A percentile compares a stretch with the other conserved stretches of the same genome.
These are phyloP conservation scores for Serinus canaria DNA, from an alignment of 2,113 vertebrate genomes.

Conservation along the genomic window DNA sequence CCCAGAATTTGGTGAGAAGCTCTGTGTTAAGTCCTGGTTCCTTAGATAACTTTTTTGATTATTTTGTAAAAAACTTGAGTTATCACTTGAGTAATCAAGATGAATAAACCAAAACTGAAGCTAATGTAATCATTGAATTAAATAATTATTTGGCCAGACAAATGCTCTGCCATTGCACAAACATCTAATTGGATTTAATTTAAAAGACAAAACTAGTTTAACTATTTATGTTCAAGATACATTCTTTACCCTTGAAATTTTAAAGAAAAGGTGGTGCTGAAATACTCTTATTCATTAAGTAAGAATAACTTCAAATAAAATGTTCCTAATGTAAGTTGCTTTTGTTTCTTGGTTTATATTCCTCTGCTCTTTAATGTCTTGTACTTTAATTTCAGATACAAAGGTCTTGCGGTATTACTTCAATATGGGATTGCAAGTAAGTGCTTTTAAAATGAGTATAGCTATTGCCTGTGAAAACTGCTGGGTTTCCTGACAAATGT, in stretches of 20 bases:
- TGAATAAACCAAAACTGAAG: background rate
- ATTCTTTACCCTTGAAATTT: background rate
- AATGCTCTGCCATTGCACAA: background rate
- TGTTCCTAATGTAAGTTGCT: background rate
- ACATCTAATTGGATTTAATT: background rate
- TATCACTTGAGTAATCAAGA: background rate
- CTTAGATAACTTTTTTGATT: background rate
- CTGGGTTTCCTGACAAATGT: background rate
- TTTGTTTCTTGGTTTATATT: background rate
- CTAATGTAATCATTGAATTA: background rate
- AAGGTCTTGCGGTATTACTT: slow-evolving; percentile 94
- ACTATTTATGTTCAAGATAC: background rate
- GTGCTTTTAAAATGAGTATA: background rate
- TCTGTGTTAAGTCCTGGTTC: background rate
- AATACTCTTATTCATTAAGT: background rate
- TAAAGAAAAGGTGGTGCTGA: background rate
- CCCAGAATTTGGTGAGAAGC: background rate
- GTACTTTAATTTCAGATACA: slow-evolving; percentile 79
- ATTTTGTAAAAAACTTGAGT: background rate
- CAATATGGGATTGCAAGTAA: slow-evolving; percentile 94
- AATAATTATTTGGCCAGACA: background rate
- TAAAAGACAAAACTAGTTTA: background rate
- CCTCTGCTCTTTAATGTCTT: background rate
- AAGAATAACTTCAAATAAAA: background rate
- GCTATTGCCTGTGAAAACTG: background rate